Base-by-base conservation (phyloP, 2,888 invertebrate species). In the Sesia bembeciformis region DNA sequence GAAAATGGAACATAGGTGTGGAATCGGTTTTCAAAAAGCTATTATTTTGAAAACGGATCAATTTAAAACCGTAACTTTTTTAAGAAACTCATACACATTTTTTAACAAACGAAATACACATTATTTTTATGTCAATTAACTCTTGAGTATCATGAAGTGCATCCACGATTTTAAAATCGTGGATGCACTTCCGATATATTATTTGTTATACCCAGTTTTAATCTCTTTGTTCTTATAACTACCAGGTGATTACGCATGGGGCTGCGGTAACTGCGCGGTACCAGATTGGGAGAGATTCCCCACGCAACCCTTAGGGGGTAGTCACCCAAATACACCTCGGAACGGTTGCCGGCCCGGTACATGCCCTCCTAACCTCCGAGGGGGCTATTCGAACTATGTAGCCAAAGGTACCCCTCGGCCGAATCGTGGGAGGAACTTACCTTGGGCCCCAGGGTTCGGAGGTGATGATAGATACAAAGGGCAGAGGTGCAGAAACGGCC, bases 391-490 rank as follows among this genome's bases (percentile, higher is more conserved):
- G 3, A 79, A 76, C 61, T 81, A 72, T 52, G 60, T 77, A 4
- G 69, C 78, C 3, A 84, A 84, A 59, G 72, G 67, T 4, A 66
- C 65, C 23, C 70, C 77, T 0, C 65, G 86, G 6, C 58, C 78
- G 0, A 71, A 67, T 43, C 67, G 89, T 5, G 84, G 83, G 2
- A 72, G 88, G 49, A 84, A 85, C 64, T 67, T 79, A 3, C 85
- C 86, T 8, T 87, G 88, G 84, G 78, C 78, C 0, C 80, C 81
- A 0, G 80, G 79, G 1, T 81, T 78, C 56, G 71, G 66, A 2
- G 58, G 64, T 1, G 88, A 87, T 40, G 87, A 88, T 5, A 72
- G 86, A 39, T 84, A 75, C 57, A 88, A 87, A 61, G 85, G 81
- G 0, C 86, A 83, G 56, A 62, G 86, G 40, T 80, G 76, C 60